Base-by-base conservation (phyloP, 1,140 invertebrate species). In the Tachypleus tridentatus region DNA sequence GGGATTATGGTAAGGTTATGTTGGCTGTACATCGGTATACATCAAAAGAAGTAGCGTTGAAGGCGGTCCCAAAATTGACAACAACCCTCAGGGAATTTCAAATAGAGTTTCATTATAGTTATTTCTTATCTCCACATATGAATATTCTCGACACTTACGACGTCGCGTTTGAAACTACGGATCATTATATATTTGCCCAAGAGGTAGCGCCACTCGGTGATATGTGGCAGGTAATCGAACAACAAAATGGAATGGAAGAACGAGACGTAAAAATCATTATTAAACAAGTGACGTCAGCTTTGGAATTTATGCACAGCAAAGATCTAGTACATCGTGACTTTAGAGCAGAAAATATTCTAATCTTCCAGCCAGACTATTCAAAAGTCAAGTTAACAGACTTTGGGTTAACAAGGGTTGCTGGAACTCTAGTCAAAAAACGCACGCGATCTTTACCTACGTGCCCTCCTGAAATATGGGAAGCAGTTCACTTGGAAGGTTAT, bases 351-450 rank as follows among this genome's bases (percentile, higher is more conserved):
- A 78, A 77, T 60, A 71, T 77, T 53, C 67, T 78, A 4, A 70
- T 77, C 8, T 78, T 77, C 63, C 56, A 59, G 5, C 65, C 64
- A 11, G 68, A 72, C 49, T 68, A 71, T 52, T 57, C 64, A 4
- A 58, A 90, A 67, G 89, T 98, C 29, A 98, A 98, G 78, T 79
- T 98, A 57, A 95, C 92, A 74, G 95, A 98, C 78, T 98, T 98
- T 73, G 94, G 94, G 0, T 88, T 96, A 76, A 80, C 87, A 0
- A 79, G 84, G 49, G 80, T 82, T 68, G 84, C 84, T 59, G 87
- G 88, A 1, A 79, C 81, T 3, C 74, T 89, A 56, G 86, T 90
- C 4, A 77, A 80, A 62, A 81, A 79, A 69, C 64, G 72, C 8
- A 72, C 70, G 11, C 58, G 72, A 8, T 73, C 72, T 9, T 61